Evolutionary conservation across 2,888 invertebrate species (phyloP).

Genomic region (Pantelozetes paolii): DNA sequence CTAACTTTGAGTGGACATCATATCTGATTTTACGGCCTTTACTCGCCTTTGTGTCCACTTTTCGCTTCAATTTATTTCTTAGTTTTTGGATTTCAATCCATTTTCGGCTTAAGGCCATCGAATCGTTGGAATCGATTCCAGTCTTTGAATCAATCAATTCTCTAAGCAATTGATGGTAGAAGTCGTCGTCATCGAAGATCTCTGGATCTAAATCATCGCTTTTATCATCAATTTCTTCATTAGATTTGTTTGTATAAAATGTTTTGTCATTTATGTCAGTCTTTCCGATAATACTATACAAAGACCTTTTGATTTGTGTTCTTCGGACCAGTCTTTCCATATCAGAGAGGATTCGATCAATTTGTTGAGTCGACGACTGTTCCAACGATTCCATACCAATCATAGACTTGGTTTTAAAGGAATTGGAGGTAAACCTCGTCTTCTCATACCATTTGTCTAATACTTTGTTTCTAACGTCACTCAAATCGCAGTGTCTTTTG

Average conservation of each 20-base stretch:
- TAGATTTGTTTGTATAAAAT: conserved; percentile 20
- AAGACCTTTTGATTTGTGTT: conserved; percentile 72
- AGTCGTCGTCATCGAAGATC: conserved; percentile 95
- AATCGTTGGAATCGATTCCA: conserved; percentile 69
- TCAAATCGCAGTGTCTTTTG: conserved; percentile 48
- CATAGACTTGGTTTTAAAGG: too few relatives aligned
- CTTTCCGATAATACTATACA: conserved; percentile 66
- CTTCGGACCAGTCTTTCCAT: conserved; percentile 68
- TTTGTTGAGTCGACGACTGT: conserved; percentile 65
- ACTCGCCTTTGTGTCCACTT: conserved; percentile 86
- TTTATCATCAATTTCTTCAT: conserved; percentile 39
- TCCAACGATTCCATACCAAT: conserved; percentile 58
- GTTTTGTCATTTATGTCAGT: conserved; percentile 48
- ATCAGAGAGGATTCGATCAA: conserved; percentile 76
- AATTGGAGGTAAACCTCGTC: conserved; percentile 68
- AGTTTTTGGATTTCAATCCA: conserved; percentile 73
- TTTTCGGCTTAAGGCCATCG: conserved; percentile 69
- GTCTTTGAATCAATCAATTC: conserved; percentile 90
- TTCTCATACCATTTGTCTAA: conserved; percentile 95
- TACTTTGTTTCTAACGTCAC: conserved; percentile 62
- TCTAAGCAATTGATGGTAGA: conserved; percentile 85
- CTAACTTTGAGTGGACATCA: conserved; percentile 74
- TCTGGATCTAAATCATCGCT: conserved; percentile 71
- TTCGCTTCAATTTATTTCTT: conserved; percentile 83
- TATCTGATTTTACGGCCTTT: conserved; percentile 88